Percentiles rank a stretch among this genome's conserved stretches.
Evolutionary conservation across 2,797 vertebrate species (phyloP).

Genomic region (Eidolon dupreanum): DNA sequence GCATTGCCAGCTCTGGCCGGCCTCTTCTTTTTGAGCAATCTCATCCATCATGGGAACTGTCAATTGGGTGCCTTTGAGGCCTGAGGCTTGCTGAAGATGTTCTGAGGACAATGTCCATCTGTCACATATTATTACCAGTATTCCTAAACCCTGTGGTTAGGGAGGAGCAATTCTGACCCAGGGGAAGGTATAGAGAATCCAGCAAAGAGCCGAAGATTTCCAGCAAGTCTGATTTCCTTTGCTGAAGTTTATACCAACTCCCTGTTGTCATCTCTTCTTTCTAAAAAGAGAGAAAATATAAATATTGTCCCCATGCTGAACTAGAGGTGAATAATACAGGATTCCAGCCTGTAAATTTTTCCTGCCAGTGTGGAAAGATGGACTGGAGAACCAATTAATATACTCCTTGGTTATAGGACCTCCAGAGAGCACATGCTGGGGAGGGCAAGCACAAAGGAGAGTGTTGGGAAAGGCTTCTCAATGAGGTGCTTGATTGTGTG

Average conservation of each 20-base stretch:
- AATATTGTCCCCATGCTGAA: not conserved
- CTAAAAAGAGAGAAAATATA: not conserved
- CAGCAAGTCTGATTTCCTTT: slow-evolving; percentile 22
- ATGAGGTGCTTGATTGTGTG: not conserved
- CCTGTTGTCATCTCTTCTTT: not conserved
- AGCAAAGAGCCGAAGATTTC: not conserved
- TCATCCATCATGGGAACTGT: slow-evolving; percentile 64
- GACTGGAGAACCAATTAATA: not conserved
- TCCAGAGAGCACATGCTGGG: not conserved
- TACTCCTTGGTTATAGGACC: not conserved
- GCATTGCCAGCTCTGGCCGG: not conserved
- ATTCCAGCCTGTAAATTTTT: not conserved
- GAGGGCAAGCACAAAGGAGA: not conserved
- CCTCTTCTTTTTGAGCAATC: slow-evolving; percentile 45
- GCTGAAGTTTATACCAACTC: not conserved
- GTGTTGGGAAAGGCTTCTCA: not conserved
- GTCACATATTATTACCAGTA: slow-evolving; percentile 63
- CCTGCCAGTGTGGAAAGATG: not conserved
- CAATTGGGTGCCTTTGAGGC: slow-evolving; percentile 60
- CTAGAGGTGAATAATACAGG: not conserved
- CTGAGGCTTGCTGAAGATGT: slow-evolving; percentile 52
- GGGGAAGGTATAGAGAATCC: not conserved
- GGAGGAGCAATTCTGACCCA: slow-evolving; percentile 24
- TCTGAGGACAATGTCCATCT: slow-evolving; percentile 63
- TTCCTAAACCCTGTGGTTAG: not conserved